phyloP scores from a whole-genome alignment of 1,140 invertebrate genomes.

The Bombus huntii region DNA sequence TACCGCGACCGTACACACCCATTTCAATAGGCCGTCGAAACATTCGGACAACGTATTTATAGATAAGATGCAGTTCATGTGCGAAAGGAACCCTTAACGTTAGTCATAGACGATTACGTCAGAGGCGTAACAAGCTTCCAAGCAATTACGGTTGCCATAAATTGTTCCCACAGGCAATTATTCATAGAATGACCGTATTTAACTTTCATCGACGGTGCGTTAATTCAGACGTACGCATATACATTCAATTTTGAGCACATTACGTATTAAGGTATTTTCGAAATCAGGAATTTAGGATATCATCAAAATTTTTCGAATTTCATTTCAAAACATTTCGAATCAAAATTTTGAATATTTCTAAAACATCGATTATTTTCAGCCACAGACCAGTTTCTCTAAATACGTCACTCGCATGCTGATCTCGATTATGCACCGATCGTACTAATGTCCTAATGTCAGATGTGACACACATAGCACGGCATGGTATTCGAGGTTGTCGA shows the following conservation, averaged over 20 bases:
- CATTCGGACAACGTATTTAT: slow-evolving; percentile 22
- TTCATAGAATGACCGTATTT: neutral
- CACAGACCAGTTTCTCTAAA: too few species aligned
- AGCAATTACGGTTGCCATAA: slow-evolving; percentile 7
- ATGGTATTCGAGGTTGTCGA: neutral
- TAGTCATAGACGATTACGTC: slow-evolving; percentile 11
- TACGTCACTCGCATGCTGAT: neutral
- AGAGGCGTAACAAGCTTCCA: neutral
- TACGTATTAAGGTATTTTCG: too few species aligned
- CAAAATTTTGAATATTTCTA: too few species aligned
- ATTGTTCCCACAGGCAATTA: neutral
- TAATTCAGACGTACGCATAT: too few species aligned
- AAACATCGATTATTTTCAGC: too few species aligned
- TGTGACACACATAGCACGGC: neutral
- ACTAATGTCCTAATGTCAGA: neutral
- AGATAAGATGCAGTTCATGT: neutral
- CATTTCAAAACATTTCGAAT: too few species aligned
- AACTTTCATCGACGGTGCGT: neutral
- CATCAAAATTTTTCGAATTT: too few species aligned
- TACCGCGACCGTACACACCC: slow-evolving; percentile 22
- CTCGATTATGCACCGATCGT: neutral
- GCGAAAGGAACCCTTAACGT: slow-evolving; percentile 23
- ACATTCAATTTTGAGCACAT: too few species aligned
- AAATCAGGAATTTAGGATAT: too few species aligned
- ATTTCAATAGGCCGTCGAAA: slow-evolving; percentile 36